Evolutionary conservation across 92 coral and sea anemone species (phyloP).

Genomic region (Parazoanthus swiftii): DNA sequence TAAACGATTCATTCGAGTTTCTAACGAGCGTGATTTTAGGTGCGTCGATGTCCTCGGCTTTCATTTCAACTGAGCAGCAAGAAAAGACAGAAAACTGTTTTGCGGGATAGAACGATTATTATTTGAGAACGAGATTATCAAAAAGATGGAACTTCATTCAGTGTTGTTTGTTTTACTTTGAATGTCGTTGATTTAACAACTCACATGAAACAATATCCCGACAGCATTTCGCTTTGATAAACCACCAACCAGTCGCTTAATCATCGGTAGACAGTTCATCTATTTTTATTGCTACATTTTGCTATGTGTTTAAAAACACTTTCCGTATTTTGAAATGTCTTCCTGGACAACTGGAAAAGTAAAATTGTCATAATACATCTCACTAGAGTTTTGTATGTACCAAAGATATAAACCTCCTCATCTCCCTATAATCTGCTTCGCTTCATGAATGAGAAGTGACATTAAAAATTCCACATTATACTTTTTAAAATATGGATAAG

Average conservation of each 20-base stretch:
- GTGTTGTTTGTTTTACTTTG: not conserved
- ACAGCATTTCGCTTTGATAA: not conserved
- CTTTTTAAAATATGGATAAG: too few species aligned
- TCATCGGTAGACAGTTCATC: too few species aligned
- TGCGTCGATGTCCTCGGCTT: not conserved
- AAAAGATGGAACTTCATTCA: not conserved
- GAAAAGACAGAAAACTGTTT: not conserved
- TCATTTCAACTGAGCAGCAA: not conserved
- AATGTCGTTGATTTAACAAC: not conserved
- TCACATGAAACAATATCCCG: not conserved
- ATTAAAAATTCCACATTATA: not conserved
- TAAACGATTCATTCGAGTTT: not conserved
- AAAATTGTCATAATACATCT: not conserved
- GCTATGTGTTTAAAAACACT: too few species aligned
- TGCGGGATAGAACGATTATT: slow-evolving; percentile 8
- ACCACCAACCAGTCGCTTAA: not conserved
- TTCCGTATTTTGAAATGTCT: not conserved
- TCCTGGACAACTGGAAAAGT: not conserved
- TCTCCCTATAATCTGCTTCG: too few species aligned
- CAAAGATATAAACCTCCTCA: not conserved
- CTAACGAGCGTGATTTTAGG: not conserved
- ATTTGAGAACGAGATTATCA: slow-evolving; percentile 17
- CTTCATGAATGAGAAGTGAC: not conserved
- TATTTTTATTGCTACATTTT: too few species aligned
- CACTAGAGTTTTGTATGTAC: not conserved